Percentiles rank a stretch among this genome's conserved stretches.
Conservation (phyloP, 2,888 invertebrate genomes). For the Dryococelus australis region DNA sequence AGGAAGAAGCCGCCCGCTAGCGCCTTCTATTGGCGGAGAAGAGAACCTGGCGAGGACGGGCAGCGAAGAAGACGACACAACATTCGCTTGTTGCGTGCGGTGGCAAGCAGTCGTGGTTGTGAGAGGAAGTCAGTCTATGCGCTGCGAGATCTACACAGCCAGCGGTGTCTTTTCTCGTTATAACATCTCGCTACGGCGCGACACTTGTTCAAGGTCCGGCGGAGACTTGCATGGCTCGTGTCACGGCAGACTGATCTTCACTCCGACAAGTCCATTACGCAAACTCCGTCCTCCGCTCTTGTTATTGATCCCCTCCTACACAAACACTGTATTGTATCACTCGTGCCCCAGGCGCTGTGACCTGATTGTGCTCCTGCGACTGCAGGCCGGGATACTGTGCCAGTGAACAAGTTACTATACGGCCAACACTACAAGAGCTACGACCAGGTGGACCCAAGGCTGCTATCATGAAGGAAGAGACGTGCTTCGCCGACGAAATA, state of each 20-base stretch:
- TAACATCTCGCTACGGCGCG: background rate
- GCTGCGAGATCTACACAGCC: no score
- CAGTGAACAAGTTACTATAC: no score
- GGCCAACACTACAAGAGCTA: no score
- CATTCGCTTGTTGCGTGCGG: background rate
- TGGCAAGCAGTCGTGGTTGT: background rate
- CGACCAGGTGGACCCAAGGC: background rate
- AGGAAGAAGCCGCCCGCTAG: background rate
- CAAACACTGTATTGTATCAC: background rate
- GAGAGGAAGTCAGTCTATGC: no score
- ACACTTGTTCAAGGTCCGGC: background rate
- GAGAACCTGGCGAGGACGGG: background rate
- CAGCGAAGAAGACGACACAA: background rate
- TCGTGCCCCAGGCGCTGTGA: background rate
- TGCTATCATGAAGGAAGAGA: background rate
- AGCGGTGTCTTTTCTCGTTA: no score
- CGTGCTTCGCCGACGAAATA: constrained; percentile 11
- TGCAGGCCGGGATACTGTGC: no score
- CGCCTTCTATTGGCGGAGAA: background rate
- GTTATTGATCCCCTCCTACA: constrained; percentile 16
- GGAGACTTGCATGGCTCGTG: no score
- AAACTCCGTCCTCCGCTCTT: constrained; percentile 8
- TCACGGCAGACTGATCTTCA: background rate
- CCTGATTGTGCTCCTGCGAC: background rate
- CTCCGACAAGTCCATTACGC: background rate